Conservation (phyloP, 2,113 vertebrate genomes). For the Vimba vimba region DNA sequence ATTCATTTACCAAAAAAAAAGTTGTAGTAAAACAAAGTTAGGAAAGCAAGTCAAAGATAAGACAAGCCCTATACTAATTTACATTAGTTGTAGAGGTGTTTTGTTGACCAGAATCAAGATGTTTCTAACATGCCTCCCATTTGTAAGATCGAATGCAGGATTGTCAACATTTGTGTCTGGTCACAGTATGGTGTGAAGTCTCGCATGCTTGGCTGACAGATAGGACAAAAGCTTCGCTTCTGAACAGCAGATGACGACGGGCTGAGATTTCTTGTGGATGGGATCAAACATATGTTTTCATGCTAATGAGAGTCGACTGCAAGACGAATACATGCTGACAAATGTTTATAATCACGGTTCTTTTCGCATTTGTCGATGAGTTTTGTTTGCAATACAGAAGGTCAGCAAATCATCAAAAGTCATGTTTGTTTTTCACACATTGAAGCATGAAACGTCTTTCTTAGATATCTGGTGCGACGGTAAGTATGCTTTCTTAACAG, state of each 20-base stretch:
- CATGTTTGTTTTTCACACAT: not conserved
- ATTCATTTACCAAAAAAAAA: not conserved
- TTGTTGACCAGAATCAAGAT: not conserved
- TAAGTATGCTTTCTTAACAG: not conserved
- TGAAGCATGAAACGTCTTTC: not conserved
- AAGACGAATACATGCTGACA: constrained; percentile 76
- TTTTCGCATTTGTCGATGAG: constrained; percentile 45
- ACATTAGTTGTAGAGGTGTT: not conserved
- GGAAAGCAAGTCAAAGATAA: not conserved
- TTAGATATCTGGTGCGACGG: not conserved
- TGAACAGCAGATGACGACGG: constrained; percentile 70
- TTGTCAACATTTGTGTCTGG: constrained; percentile 28
- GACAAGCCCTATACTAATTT: not conserved
- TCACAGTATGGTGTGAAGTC: constrained; percentile 26
- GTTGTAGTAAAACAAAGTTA: not conserved
- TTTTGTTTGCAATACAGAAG: constrained; percentile 14
- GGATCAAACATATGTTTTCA: constrained; percentile 77
- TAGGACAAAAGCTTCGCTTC: constrained; percentile 45
- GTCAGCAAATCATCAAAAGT: not conserved
- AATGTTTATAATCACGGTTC: constrained; percentile 77
- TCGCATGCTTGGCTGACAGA: not conserved
- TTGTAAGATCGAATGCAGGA: not conserved
- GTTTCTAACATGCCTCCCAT: not conserved
- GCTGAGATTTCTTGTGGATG: constrained; percentile 68
- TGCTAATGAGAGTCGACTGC: constrained; percentile 79